These are phyloP conservation scores for Sepiola atlantica DNA, from an alignment of 2,888 invertebrate genomes.

Conservation along the genomic window DNA sequence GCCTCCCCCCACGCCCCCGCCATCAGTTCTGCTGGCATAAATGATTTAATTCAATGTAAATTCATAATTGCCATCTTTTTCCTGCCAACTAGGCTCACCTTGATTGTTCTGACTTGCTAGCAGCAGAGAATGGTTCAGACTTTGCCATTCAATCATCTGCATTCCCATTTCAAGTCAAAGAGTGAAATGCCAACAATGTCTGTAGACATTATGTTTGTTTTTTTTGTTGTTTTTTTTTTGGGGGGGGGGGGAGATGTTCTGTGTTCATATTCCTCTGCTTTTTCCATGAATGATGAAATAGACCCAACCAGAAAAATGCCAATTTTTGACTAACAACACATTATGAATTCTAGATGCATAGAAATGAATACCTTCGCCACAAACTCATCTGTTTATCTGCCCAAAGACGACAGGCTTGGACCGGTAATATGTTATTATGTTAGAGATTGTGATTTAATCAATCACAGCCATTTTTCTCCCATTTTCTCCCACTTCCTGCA, in stretches of 20 bases:
- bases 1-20: no score
- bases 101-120: background rate
- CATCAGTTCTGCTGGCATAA: background rate
- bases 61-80: background rate
- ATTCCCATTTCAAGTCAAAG: background rate
- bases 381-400: constrained; percentile 44
- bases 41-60: background rate
- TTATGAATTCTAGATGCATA: background rate
- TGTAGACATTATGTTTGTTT: background rate
- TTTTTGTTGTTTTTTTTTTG: no score
- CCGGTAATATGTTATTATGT: constrained; percentile 41
- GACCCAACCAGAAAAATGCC: constrained; percentile 6
- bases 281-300: constrained; percentile 32
- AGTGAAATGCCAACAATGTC: constrained; percentile 18
- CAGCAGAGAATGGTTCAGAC: background rate
- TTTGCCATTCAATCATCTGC: background rate
- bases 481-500: background rate
- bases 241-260: background rate
- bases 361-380: constrained; percentile 8
- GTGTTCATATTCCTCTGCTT: background rate
- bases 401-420: constrained; percentile 39
- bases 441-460: background rate
- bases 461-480: background rate
- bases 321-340: constrained; percentile 19
- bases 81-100: background rate